A percentile compares a stretch with the other conserved stretches of the same genome.
These are phyloP conservation scores for Amphibalanus amphitrite DNA, from an alignment of 1,140 invertebrate species.

Conservation along the genomic window DNA sequence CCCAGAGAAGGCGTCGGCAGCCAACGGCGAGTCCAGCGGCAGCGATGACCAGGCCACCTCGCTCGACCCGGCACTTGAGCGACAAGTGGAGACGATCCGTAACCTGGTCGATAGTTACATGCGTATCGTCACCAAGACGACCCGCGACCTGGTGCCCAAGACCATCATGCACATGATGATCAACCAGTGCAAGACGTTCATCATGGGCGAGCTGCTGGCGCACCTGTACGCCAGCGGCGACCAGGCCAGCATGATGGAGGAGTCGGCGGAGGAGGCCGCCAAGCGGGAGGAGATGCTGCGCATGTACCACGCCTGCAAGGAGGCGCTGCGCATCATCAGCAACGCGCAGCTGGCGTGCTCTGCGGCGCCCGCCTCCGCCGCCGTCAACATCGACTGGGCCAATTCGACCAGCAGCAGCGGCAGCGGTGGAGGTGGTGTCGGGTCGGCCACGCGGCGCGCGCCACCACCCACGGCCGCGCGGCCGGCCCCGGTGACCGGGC, in stretches of 20 bases:
- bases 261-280: slow-evolving; percentile 86
- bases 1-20: slow-evolving; percentile 79
- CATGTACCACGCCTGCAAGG: slow-evolving; percentile 99
- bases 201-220: slow-evolving; percentile 87
- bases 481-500: slow-evolving; percentile 19
- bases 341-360: slow-evolving; percentile 95
- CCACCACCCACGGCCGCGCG: slow-evolving; percentile 14
- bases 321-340: slow-evolving; percentile 89
- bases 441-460: slow-evolving; percentile 20
- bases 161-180: slow-evolving; percentile 98
- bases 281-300: slow-evolving; percentile 94
- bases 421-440: slow-evolving; percentile 7
- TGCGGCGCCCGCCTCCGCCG: slow-evolving; percentile 50
- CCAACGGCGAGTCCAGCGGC: slow-evolving; percentile 77
- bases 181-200: slow-evolving; percentile 94
- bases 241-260: slow-evolving; percentile 97
- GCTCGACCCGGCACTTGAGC: slow-evolving; percentile 92
- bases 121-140: slow-evolving; percentile 98
- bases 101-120: slow-evolving; percentile 99
- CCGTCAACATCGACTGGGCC: slow-evolving; percentile 40
- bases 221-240: slow-evolving; percentile 92
- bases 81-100: slow-evolving; percentile 97
- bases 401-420: slow-evolving; percentile 28
- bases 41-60: slow-evolving; percentile 46
- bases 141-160: slow-evolving; percentile 93